phyloP scores from a whole-genome alignment of 1,140 invertebrate genomes.

The Babylonia areolata region DNA sequence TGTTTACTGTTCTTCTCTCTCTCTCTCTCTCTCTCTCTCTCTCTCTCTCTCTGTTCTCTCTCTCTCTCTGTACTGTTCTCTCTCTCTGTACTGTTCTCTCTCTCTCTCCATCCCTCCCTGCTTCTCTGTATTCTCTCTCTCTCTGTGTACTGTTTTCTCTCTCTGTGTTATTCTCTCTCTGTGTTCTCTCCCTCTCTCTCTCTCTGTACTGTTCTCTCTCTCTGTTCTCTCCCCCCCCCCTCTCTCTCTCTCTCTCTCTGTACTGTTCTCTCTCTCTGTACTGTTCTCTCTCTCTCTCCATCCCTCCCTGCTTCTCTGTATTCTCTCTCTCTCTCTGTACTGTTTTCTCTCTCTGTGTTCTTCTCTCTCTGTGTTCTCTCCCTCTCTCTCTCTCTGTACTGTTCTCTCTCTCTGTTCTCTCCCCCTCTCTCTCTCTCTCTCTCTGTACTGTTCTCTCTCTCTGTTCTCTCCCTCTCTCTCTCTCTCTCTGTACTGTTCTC shows the following conservation, averaged over 20 bases:
- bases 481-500: neutral
- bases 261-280: too few relatives aligned
- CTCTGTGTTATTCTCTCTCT: neutral
- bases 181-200: neutral
- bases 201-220: neutral
- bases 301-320: neutral
- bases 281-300: neutral
- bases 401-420: neutral
- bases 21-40: neutral
- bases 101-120: neutral
- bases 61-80: neutral
- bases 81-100: neutral
- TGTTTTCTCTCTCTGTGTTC: neutral
- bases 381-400: neutral
- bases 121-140: neutral
- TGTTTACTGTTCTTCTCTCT: neutral
- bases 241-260: slow-evolving; percentile 3
- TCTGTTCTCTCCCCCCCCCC: neutral
- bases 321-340: neutral
- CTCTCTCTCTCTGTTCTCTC: neutral
- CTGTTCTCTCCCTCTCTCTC: neutral
- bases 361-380: neutral
- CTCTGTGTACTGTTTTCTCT: neutral
- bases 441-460: neutral
- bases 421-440: neutral